Conservation (phyloP, 2,888 invertebrate genomes). For the Limnephilus rhombicus region DNA sequence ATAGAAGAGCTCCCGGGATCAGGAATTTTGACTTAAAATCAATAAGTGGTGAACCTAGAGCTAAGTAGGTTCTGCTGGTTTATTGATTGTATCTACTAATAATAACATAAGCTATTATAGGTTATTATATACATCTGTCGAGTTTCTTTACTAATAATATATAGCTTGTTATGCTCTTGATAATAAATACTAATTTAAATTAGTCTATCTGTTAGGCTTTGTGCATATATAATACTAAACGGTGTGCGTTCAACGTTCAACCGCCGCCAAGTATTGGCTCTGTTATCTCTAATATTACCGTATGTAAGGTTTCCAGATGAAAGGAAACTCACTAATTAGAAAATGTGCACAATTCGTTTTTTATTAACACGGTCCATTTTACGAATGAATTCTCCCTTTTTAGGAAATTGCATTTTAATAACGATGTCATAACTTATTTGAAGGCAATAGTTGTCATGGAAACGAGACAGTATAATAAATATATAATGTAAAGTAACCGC, state of each 20-base stretch:
- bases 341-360: constrained; percentile 23
- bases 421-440: not conserved
- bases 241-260: constrained; percentile 1
- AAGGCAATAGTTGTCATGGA: not conserved
- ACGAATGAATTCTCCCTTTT: constrained; percentile 16
- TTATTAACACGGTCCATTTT: constrained; percentile 33
- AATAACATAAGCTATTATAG: constrained; percentile 35
- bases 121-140: constrained; percentile 41
- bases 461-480: not conserved
- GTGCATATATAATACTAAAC: constrained; percentile 5
- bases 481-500: not conserved
- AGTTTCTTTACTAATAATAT: constrained; percentile 38
- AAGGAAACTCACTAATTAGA: constrained; percentile 24
- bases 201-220: constrained; percentile 32
- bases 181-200: constrained; percentile 33
- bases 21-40: constrained; percentile 54
- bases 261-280: constrained; percentile 7
- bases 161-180: constrained; percentile 48
- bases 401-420: constrained; percentile 11
- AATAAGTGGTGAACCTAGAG: constrained; percentile 21
- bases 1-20: constrained; percentile 49
- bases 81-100: constrained; percentile 45
- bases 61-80: not conserved
- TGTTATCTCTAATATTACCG: not conserved
- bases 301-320: not conserved